Conservation (phyloP, 2,888 invertebrate species). For the Allophyes oxyacanthae region DNA sequence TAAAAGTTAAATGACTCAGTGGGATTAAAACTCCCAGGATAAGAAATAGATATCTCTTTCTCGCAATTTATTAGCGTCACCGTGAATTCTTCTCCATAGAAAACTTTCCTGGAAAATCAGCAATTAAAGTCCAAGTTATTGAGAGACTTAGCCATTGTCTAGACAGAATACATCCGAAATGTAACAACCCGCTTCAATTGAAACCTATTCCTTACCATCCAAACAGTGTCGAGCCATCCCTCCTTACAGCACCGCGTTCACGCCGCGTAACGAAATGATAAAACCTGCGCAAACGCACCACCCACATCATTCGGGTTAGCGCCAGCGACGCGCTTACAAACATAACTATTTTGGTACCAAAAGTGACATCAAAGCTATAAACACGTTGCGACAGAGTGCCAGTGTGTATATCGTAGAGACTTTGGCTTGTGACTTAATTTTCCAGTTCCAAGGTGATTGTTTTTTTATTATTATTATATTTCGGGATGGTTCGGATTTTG, state of each 20-base stretch:
- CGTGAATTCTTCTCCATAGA: no score
- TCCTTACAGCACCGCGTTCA: slow-evolving; percentile 68
- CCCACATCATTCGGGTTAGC: slow-evolving; percentile 74
- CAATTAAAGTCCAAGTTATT: no score
- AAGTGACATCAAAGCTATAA: slow-evolving; percentile 66
- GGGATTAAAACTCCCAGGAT: no score
- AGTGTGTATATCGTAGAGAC: slow-evolving; percentile 84
- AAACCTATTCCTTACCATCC: slow-evolving; percentile 31
- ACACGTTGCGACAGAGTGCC: slow-evolving; percentile 85
- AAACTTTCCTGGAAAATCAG: no score
- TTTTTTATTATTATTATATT: slow-evolving; percentile 34
- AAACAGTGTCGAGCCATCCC: slow-evolving; percentile 65
- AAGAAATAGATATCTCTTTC: no score
- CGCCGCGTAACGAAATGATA: slow-evolving; percentile 86
- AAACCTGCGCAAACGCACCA: slow-evolving; percentile 72
- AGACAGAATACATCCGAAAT: background rate
- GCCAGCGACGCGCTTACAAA: slow-evolving; percentile 73
- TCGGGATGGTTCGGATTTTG: slow-evolving; percentile 54
- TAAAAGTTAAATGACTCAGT: no score
- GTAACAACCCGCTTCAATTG: slow-evolving; percentile 31
- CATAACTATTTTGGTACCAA: slow-evolving; percentile 43
- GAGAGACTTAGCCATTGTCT: no score
- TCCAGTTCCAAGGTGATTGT: slow-evolving; percentile 84
- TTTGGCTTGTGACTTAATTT: slow-evolving; percentile 86
- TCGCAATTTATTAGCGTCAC: no score